A percentile compares a stretch with the other conserved stretches of the same genome.
Evolutionary conservation across 2,113 vertebrate species (phyloP).

Genomic region (Acrocephalus kingi): DNA sequence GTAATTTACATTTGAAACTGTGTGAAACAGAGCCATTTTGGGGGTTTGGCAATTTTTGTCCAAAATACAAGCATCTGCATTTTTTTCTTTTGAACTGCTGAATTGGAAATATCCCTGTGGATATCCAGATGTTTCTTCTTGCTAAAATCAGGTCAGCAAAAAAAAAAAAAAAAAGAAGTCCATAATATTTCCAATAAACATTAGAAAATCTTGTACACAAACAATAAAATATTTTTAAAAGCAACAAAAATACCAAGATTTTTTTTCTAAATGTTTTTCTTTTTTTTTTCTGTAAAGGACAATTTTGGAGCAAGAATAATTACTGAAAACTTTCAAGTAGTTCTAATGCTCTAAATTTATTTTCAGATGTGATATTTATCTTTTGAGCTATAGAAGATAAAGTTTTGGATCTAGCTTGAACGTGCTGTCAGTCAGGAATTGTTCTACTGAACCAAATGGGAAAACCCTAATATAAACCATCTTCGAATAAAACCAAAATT

Average conservation of each 20-base stretch:
- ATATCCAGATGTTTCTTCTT: background rate
- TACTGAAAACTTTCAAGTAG: background rate
- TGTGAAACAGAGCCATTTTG: background rate
- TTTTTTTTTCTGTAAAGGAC: background rate
- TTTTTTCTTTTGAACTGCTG: background rate
- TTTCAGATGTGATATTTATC: background rate
- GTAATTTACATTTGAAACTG: background rate
- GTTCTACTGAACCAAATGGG: background rate
- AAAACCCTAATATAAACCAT: background rate
- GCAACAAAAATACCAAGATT: rapidly evolving
- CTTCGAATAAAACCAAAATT: background rate
- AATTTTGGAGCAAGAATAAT: background rate
- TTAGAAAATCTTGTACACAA: background rate
- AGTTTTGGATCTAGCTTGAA: background rate
- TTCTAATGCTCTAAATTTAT: background rate
- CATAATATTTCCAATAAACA: background rate
- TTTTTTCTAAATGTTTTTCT: background rate
- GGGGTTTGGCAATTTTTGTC: background rate
- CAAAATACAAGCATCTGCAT: background rate
- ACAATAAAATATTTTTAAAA: background rate
- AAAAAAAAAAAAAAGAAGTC: background rate
- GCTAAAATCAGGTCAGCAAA: background rate
- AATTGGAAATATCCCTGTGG: background rate
- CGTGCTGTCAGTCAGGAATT: background rate
- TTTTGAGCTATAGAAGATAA: background rate